Evolutionary conservation across 2,797 vertebrate species (phyloP), one percentile per base, ranked within the genome.

Genomic region (Podargus strigoides): DNA sequence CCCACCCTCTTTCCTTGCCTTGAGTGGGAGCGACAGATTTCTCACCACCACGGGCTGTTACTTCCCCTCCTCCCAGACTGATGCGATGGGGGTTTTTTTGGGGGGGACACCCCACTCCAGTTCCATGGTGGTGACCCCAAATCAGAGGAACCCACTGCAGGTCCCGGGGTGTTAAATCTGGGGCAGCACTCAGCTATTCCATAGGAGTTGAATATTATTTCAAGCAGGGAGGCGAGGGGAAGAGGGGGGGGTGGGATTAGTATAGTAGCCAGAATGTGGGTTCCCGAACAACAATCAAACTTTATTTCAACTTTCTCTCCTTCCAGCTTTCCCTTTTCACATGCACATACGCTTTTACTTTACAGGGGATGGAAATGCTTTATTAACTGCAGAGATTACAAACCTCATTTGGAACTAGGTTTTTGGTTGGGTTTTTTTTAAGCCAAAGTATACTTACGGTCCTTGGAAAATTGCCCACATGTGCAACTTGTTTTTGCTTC

Each of bases 401-500:
- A 96, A 95, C 75, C 80, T 90, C 80, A 12, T 70, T 95, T 76
- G 34, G 85, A 95, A 87, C 5, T 18, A 72, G 64, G 55, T 7
- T 63, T 96, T 44, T n/a, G n/a, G n/a, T n/a, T n/a, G n/a, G n/a
- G n/a, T n/a, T n/a, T n/a, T n/a, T 46, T 44, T 92, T 88, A 36
- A 94, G 60, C 46, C 81, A 56, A 79, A 27, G 27, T 78, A 47
- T 27, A 89, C 68, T 95, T 81, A 79, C 6, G 23, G 49, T 24
- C 63, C 91, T 80, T 85, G 89, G 93, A 88, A 79, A 68, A 47
- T 24, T 50, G 85, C 92, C 93, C 89, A 85, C 94, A 85, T 92
- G 90, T 95, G 90, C 56, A 83, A 91, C 56, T 95, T 95, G 93
- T 66, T 96, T 95, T 96, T 94, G 75, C 95, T 94, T 93, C 90